Evolutionary conservation across 2,113 vertebrate genomes (phyloP), one percentile per base, ranked within the genome.

Genomic region (Pseudorhombus dupliciocellatus): DNA sequence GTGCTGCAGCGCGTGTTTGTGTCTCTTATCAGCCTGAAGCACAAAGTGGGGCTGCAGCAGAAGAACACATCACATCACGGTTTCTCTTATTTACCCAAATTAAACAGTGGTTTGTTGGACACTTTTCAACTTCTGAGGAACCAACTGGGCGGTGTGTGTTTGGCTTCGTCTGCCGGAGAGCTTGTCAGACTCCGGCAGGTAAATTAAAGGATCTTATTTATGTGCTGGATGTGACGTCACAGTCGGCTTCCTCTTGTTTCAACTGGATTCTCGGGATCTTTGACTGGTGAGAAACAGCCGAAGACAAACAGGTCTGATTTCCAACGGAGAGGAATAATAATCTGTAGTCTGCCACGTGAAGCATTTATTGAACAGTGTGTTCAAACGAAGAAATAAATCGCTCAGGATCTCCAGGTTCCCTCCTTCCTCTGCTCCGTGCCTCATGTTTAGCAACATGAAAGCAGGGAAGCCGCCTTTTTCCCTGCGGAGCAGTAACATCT

Each of bases 401-500:
- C 8, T 50, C 16, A 28, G 24, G 18, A 3, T 55, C 22, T 55
- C 28, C 25, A 15, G 11, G 4, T 28, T 28, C 14, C 22, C 11
- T 16, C 22, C 22, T 24, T 9, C n/a, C 50, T 52, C 24, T n/a
- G 20, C 46, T 20, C 46, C 55, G 59, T 30, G 50, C 65, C 50
- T 66, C 44, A 66, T 73, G 82, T 89, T 90, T 73, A 64, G 80
- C 18, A 77, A 89, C 84, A 89, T 83, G 79, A 91, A 88, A 83
- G 70, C 37, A 72, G 77, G 75, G 77, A 78, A 77, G 58, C 75
- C 62, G 76, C 54, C 75, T 70, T 79, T 84, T 40, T 16, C 85
- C 84, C 86, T 87, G 64, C n/a, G 77, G 84, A 90, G 87, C 59
- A 52, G 52, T 84, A 89, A 91, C 84, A 48, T 90, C 91, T 92